Evolutionary conservation across 2,888 invertebrate species (phyloP), one percentile per base, ranked within the genome.

Genomic region (Nymphalis polychloros): DNA sequence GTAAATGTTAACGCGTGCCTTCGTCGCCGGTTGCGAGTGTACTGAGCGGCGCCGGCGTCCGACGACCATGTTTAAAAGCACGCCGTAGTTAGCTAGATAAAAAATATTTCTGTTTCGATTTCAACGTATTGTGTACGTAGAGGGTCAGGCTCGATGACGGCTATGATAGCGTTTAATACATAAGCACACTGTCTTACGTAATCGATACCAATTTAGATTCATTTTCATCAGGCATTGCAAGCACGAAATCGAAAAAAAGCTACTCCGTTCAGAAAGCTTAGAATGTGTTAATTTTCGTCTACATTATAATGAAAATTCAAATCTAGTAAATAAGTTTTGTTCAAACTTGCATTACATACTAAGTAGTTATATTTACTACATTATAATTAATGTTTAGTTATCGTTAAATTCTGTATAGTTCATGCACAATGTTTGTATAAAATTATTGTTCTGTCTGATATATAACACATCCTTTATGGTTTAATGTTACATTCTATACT

Each of bases 1-100:
- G 57, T 69, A 62, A 60, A 77, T 72, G 75, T 76, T 72, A 79
- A 84, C 89, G 87, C 87, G 89, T 85, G 87, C 79, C 79, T 74
- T 79, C 83, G 81, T 74, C 85, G 81, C 79, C 82, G 87, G 88
- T 85, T 86, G 86, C 81, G 84, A 79, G 84, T 82, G 80, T 76
- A 90, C 90, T 91, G 88, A 88, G 64, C 77, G 81, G 73, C 77
- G 81, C 80, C 84, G 80, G 77, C 83, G 78, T 77, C 72, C 75
- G 80, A 72, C 83, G 76, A 86, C 87, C 89, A 87, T 90, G 88
- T 90, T 89, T 86, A 41, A 88, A 88, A 86, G 87, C 90, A 85
- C 85, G 83, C 79, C 76, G 77, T 79, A 78, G 82, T 84, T 78
- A 81, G 81, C 75, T 78, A 80, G 84, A 84, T 84, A 83, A 87